Evolutionary conservation across 2,113 vertebrate species (phyloP), one percentile per base, ranked within the genome.

Genomic region (Anthoscopus minutus): DNA sequence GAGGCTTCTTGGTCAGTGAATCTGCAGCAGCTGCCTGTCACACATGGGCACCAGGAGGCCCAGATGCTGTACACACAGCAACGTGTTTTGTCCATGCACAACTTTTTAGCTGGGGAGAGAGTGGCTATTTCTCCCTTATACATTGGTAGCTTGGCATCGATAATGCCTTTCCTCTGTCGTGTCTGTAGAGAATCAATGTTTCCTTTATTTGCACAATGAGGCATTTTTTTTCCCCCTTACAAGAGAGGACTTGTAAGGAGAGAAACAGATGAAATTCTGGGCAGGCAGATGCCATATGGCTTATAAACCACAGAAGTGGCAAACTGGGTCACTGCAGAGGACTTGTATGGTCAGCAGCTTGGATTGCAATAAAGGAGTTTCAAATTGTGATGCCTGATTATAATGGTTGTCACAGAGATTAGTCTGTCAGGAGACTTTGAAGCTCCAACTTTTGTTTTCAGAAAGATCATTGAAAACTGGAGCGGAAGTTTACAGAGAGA

Each of bases 261-360:
- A 91, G 38, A 37, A 93, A n/a, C n/a, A 94, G 61, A 86, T 73
- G 64, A 90, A 80, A 92, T 86, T 94, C 96, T 70, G 90, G 71
- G 76, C 79, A 33, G 58, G 72, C 28, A 53, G 67, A 45, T 90
- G 38, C 50, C 83, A 37, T 93, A 92, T 88, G 88, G 90, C 42
- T 92, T 44, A 11, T 67, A 67, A 94, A 92, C 66, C 44, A 84
- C 54, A 7, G 16, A 93, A 96, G 48, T 89, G 89, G 66, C 83
- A 82, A 93, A 91, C 35, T 85, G 88, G 89, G 79, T 95, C 85
- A 87, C 50, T 86, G 76, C 64, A 73, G 77, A 84, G 87, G 45
- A 77, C 53, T 81, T 60, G 51, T 67, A 37, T 67, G 78, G 74
- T 86, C 91, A 92, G 85, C 60, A 92, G 78, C 84, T 92, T 74